Base-by-base conservation (phyloP, 2,113 vertebrate genomes). In the Callocephalon fimbriatum region DNA sequence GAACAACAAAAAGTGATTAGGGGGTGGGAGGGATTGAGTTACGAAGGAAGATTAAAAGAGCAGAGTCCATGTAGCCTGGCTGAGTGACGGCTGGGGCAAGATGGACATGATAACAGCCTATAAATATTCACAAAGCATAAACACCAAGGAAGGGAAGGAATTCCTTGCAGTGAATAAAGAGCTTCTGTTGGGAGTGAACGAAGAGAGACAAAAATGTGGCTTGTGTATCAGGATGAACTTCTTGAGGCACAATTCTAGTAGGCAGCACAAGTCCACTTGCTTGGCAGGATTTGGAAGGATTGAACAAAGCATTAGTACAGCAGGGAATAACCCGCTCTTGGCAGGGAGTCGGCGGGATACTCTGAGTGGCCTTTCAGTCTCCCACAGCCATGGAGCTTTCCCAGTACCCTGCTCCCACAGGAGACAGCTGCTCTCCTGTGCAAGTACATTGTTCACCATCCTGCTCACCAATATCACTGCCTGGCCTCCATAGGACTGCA, bases 111-210 rank as follows among this genome's bases (percentile, higher is more conserved):
- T 87, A 95, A 84, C 89, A 90, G 88, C 79, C 89, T 74, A 95
- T 96, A 97, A 97, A 96, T 95, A 96, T 96, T 97, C 97, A 95
- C 87, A 91, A 87, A 80, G 65, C 83, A 82, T 71, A 81, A 95
- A 86, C 96, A 90, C 95, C 91, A 89, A 78, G 92, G 96, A 96
- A 91, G 42, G 86, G 78, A 54, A 86, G 54, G 76, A 93, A 93
- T 94, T 94, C 53, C 82, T 83, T 31, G 50, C 79, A 76, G n/a
- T 51, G 54, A 86, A 96, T 95, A 93, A 88, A 95, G 90, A 77
- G 47, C 66, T 90, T 91, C 86, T 94, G 84, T 95, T 97, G 88
- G 86, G 83, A 92, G 44, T 70, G 88, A 97, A 95, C 79, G 88
- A 94, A 70, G 83, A 94, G 85, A 93, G 79, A 54, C 71, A 94